Percentiles rank a stretch among this genome's conserved stretches.
These are phyloP conservation scores for Trichoplusia ni DNA, from an alignment of 1,140 invertebrate genomes.

Conservation along the genomic window DNA sequence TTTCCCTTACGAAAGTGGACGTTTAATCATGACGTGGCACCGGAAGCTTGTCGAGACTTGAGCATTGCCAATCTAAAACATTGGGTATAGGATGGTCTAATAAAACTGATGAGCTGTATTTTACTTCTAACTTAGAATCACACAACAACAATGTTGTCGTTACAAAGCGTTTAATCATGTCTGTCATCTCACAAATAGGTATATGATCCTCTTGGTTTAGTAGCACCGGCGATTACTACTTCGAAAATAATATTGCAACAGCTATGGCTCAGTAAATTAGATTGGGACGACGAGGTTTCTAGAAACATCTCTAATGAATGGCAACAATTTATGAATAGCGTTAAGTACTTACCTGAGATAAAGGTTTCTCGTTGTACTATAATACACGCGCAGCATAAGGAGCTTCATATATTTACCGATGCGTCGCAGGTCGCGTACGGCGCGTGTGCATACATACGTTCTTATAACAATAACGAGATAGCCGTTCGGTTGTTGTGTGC, in stretches of 20 bases:
- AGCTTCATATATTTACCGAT: slow-evolving; percentile 34
- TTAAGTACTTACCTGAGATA: slow-evolving; percentile 10
- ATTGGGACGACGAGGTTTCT: slow-evolving; percentile 46
- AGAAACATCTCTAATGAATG: slow-evolving; percentile 17
- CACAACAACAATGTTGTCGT: background rate
- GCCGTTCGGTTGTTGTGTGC: slow-evolving; percentile 38
- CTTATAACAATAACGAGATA: background rate
- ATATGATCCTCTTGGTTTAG: slow-evolving; percentile 60
- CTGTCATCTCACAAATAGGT: slow-evolving; percentile 39
- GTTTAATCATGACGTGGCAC: slow-evolving; percentile 38
- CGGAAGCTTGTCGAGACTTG: slow-evolving; percentile 4
- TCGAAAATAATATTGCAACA: slow-evolving; percentile 56
- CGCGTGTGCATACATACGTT: slow-evolving; percentile 32
- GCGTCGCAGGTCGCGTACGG: slow-evolving; percentile 23
- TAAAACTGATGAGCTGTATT: slow-evolving; percentile 41
- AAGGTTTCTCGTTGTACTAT: slow-evolving; percentile 15
- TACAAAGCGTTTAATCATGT: slow-evolving; percentile 67
- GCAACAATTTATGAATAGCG: slow-evolving; percentile 19
- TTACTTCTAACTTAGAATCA: slow-evolving; percentile 25
- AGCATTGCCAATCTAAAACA: slow-evolving; percentile 37
- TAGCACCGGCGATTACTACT: slow-evolving; percentile 43
- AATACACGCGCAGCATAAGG: background rate
- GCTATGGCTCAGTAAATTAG: slow-evolving; percentile 49
- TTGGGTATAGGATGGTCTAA: slow-evolving; percentile 46
- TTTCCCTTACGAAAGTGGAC: slow-evolving; percentile 53